A percentile compares a stretch with the other conserved stretches of the same genome.
These are phyloP conservation scores for Formica aserva DNA, from an alignment of 2,888 invertebrate genomes.

Conservation along the genomic window DNA sequence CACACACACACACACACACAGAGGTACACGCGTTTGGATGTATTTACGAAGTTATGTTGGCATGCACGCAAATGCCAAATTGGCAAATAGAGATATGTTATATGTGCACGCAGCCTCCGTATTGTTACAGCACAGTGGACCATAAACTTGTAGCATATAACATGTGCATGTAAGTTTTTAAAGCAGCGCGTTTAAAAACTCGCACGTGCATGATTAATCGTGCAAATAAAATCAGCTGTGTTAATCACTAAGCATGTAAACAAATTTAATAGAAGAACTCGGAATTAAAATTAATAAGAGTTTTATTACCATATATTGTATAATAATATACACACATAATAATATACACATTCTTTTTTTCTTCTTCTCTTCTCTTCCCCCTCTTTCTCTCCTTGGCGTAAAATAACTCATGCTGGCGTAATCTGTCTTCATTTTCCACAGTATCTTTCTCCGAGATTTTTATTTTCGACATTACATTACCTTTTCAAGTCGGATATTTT, in stretches of 20 bases:
- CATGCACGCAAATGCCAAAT: constrained; percentile 18
- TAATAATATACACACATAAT: background rate
- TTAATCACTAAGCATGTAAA: background rate
- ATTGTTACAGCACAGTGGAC: background rate
- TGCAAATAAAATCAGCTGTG: background rate
- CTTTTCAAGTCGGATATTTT: constrained; percentile 28
- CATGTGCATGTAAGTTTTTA: background rate
- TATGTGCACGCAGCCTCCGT: background rate
- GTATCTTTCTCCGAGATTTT: background rate
- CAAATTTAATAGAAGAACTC: background rate
- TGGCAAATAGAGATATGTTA: constrained; percentile 20
- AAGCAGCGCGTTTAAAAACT: background rate
- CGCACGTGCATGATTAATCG: background rate
- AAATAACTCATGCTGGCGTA: constrained; percentile 9
- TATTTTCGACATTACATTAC: constrained; percentile 13
- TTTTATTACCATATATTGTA: background rate
- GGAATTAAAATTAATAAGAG: background rate
- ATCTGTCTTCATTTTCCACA: constrained; percentile 42
- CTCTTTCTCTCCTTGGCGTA: background rate
- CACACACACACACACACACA: too few species aligned
- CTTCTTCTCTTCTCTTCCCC: too few species aligned
- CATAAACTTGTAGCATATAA: constrained; percentile 15
- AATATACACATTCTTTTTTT: too few species aligned
- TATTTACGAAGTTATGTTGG: constrained; percentile 39
- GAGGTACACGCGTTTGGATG: background rate